These are phyloP conservation scores for Bombus balteatus DNA, from an alignment of 1,140 invertebrate genomes.

Conservation along the genomic window DNA sequence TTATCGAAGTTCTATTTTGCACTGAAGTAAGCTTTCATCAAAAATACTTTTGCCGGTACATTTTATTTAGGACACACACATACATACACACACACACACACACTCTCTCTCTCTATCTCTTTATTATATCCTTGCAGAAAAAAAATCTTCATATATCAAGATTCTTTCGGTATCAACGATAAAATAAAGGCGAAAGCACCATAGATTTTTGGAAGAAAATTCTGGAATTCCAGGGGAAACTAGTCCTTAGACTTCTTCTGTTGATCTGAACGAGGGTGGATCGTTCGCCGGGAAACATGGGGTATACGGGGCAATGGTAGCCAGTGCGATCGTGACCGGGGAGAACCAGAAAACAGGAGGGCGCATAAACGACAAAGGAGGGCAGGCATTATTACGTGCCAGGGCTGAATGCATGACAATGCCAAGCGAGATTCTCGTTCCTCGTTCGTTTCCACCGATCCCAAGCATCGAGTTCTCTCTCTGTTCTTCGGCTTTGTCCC, in stretches of 20 bases:
- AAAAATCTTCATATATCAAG: not conserved
- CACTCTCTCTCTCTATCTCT: too few species aligned
- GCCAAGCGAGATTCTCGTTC: constrained; percentile 59
- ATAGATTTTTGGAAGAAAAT: not conserved
- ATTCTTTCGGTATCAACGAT: not conserved
- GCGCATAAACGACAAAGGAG: constrained; percentile 74
- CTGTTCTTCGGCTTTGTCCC: constrained; percentile 42
- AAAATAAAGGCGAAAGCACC: not conserved
- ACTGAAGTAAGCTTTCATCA: too few species aligned
- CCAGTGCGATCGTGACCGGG: constrained; percentile 55
- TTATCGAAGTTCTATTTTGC: too few species aligned
- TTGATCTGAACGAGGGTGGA: constrained; percentile 31
- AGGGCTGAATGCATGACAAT: constrained; percentile 73
- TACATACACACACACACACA: too few species aligned
- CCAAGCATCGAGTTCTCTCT: constrained; percentile 10
- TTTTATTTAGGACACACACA: too few species aligned
- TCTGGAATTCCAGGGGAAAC: too few species aligned
- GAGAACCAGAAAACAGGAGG: constrained; percentile 62
- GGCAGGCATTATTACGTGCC: constrained; percentile 73
- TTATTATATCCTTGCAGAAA: too few species aligned
- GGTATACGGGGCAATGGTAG: constrained; percentile 53
- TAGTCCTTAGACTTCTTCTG: not conserved
- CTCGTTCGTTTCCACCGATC: constrained; percentile 12
- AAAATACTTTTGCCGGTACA: too few species aligned
- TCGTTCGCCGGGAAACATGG: constrained; percentile 36